Conservation (phyloP, 1,140 invertebrate species). For the Ips typographus region DNA sequence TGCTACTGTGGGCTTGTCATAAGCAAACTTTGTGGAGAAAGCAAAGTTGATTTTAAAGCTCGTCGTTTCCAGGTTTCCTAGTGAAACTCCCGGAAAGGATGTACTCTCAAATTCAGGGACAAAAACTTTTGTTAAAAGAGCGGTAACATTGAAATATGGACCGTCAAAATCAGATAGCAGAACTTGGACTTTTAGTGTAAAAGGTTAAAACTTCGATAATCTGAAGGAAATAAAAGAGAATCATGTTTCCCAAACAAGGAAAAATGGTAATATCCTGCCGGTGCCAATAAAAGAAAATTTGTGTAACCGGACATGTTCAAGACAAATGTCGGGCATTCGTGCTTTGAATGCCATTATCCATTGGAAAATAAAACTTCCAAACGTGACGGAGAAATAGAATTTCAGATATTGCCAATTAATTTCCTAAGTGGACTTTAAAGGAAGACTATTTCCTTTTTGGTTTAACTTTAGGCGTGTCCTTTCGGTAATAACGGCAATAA, state of each 20-base stretch:
- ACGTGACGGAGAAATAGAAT: slow-evolving; percentile 25
- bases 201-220: not conserved
- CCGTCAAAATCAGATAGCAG: slow-evolving; percentile 3
- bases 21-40: not conserved
- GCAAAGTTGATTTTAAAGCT: not conserved
- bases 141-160: slow-evolving; percentile 9
- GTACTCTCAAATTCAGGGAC: not conserved
- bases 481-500: slow-evolving; percentile 5
- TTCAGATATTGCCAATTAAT: slow-evolving; percentile 33
- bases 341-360: slow-evolving; percentile 30
- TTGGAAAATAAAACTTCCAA: slow-evolving; percentile 25
- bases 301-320: slow-evolving; percentile 29
- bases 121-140: not conserved
- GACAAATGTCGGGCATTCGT: slow-evolving; percentile 29
- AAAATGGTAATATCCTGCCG: not conserved
- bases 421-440: slow-evolving; percentile 23
- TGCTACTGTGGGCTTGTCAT: not conserved
- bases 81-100: not conserved
- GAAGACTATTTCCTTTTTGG: slow-evolving; percentile 18
- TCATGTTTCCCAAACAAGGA: slow-evolving; percentile 5
- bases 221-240: not conserved
- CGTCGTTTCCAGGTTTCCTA: not conserved
- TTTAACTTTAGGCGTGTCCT: slow-evolving; percentile 2
- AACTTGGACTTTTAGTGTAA: not conserved
- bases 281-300: slow-evolving; percentile 29